Percentiles rank a stretch among this genome's conserved stretches.
Conservation (phyloP, 2,113 vertebrate genomes). For the Stigmatopora argus region DNA sequence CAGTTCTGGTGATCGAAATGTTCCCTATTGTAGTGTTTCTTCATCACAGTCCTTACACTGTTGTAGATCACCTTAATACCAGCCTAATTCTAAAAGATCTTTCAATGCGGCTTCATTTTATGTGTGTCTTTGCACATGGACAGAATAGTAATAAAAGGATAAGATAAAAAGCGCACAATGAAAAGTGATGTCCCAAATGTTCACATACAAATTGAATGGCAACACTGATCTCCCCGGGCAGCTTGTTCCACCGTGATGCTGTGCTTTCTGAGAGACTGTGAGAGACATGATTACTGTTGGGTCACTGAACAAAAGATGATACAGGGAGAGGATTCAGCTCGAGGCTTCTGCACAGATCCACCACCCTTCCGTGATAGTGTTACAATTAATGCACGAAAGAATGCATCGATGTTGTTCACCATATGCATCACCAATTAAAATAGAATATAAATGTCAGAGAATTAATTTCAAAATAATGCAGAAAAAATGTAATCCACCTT, state of each 20-base stretch:
- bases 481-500: slow-evolving; percentile 18
- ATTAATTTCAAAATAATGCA: slow-evolving; percentile 34
- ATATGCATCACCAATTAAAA: slow-evolving; percentile 23
- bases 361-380: slow-evolving; percentile 6
- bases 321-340: slow-evolving; percentile 31
- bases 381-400: slow-evolving; percentile 7
- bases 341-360: slow-evolving; percentile 1
- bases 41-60: background rate
- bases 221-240: slow-evolving; percentile 34
- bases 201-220: slow-evolving; percentile 8
- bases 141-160: slow-evolving; percentile 3
- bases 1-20: too few species aligned
- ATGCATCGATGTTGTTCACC: slow-evolving; percentile 10
- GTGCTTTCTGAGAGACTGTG: slow-evolving; percentile 26
- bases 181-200: background rate
- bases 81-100: background rate
- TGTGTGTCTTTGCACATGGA: background rate
- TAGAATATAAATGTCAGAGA: slow-evolving; percentile 7
- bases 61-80: background rate
- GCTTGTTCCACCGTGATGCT: slow-evolving; percentile 27
- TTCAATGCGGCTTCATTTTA: background rate
- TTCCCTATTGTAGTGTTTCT: too few species aligned
- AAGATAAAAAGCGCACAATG: background rate
- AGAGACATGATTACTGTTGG: slow-evolving; percentile 37
- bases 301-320: slow-evolving; percentile 44